Evolutionary conservation across 2,113 vertebrate genomes (phyloP).

Genomic region (Triplophysa tibetana): DNA sequence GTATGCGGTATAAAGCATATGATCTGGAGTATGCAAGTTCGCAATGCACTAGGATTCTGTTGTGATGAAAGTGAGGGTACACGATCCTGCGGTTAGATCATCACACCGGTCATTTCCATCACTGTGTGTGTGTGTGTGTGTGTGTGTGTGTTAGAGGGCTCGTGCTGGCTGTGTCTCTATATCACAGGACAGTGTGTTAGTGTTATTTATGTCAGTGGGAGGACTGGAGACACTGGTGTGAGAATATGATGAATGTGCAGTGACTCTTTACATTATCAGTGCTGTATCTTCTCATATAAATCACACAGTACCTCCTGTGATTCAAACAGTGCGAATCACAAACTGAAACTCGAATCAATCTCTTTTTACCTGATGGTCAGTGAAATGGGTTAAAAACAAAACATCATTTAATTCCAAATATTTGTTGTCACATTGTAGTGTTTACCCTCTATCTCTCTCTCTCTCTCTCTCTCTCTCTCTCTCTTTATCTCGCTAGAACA

Average conservation of each 20-base stretch:
- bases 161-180: not conserved
- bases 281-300: conserved; percentile 45
- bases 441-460: too few species aligned
- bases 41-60: not conserved
- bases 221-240: conserved; percentile 27
- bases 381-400: too few species aligned
- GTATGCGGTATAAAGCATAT: not conserved
- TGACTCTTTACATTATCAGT: conserved; percentile 47
- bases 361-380: too few species aligned
- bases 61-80: not conserved
- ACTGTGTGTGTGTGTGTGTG: not conserved
- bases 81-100: not conserved
- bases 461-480: not conserved
- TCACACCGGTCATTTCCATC: conserved; percentile 2
- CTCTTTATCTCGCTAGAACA: not conserved
- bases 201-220: conserved; percentile 13
- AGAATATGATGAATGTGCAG: conserved; percentile 47
- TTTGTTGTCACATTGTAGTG: too few species aligned
- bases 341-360: too few species aligned
- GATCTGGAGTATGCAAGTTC: not conserved
- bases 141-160: not conserved
- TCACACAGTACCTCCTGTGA: conserved; percentile 10
- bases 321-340: too few species aligned
- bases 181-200: not conserved
- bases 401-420: too few species aligned